These are phyloP conservation scores for Carabus problematicus DNA, from an alignment of 2,888 invertebrate genomes.

Conservation along the genomic window DNA sequence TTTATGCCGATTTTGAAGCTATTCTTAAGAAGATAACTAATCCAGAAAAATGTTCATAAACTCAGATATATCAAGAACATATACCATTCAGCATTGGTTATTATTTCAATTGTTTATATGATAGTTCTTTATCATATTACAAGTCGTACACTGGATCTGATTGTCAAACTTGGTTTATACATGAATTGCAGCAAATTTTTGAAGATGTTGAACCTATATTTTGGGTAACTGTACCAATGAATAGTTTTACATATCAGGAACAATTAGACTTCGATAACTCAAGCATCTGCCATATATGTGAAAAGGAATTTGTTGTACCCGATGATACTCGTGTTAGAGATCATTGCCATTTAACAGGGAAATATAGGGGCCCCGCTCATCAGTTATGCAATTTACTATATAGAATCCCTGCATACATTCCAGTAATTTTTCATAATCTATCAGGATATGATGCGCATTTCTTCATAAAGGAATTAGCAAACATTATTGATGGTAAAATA, in stretches of 20 bases:
- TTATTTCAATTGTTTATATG: constrained; percentile 44
- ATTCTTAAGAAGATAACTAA: constrained; percentile 29
- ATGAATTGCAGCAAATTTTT: constrained; percentile 24
- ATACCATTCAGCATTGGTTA: constrained; percentile 42
- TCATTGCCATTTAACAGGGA: constrained; percentile 45
- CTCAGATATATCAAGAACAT: constrained; percentile 34
- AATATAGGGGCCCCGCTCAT: constrained; percentile 45
- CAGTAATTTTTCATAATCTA: too few relatives aligned
- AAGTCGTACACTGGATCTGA: constrained; percentile 26
- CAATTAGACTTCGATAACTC: too few relatives aligned
- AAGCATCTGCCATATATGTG: too few relatives aligned
- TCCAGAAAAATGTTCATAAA: too few relatives aligned
- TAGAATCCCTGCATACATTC: constrained; percentile 36
- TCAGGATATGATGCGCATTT: too few relatives aligned
- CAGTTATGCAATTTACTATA: constrained; percentile 45
- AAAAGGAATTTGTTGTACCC: constrained; percentile 31
- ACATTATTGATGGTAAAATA: too few relatives aligned
- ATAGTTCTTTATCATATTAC: constrained; percentile 43
- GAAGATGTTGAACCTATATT: constrained; percentile 9
- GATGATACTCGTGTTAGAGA: constrained; percentile 41
- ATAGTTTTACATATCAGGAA: constrained; percentile 31
- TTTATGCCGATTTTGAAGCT: constrained; percentile 45
- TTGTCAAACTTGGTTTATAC: constrained; percentile 19
- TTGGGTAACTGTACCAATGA: constrained; percentile 19
- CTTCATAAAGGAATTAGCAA: too few relatives aligned